Evolutionary conservation across 2,113 vertebrate species (phyloP).

Genomic region (Cavia porcellus): DNA sequence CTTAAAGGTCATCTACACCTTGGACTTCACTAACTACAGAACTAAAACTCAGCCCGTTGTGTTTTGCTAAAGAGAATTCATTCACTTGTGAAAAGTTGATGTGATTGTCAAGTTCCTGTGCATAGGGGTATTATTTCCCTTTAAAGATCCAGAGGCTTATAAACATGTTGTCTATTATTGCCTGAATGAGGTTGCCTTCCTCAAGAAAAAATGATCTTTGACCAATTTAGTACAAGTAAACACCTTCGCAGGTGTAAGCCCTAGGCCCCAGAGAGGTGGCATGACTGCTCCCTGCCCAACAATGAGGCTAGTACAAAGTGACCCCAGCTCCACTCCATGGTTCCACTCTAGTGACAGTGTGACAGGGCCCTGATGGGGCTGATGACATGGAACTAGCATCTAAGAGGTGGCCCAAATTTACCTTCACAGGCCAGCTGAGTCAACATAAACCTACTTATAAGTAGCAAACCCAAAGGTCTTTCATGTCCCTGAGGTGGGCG

Average conservation of each 20-base stretch:
- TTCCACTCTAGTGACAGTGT: not conserved
- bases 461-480: not conserved
- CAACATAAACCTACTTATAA: not conserved
- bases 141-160: not conserved
- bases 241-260: not conserved
- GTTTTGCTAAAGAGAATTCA: slow-evolving; percentile 48
- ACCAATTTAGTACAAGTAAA: not conserved
- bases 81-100: not conserved
- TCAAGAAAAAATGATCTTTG: not conserved
- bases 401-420: not conserved
- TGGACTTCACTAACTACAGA: not conserved
- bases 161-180: not conserved
- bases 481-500: not conserved
- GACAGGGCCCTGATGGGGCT: not conserved
- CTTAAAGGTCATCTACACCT: not conserved
- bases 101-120: not conserved
- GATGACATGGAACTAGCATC: not conserved
- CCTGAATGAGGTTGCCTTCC: not conserved
- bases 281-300: not conserved
- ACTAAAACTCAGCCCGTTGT: not conserved
- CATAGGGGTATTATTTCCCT: not conserved
- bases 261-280: not conserved
- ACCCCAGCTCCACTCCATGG: not conserved
- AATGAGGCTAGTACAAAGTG: not conserved
- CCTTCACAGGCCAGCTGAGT: not conserved